Evolutionary conservation across 2,888 invertebrate genomes (phyloP).

Genomic region (Thera obeliscata): DNA sequence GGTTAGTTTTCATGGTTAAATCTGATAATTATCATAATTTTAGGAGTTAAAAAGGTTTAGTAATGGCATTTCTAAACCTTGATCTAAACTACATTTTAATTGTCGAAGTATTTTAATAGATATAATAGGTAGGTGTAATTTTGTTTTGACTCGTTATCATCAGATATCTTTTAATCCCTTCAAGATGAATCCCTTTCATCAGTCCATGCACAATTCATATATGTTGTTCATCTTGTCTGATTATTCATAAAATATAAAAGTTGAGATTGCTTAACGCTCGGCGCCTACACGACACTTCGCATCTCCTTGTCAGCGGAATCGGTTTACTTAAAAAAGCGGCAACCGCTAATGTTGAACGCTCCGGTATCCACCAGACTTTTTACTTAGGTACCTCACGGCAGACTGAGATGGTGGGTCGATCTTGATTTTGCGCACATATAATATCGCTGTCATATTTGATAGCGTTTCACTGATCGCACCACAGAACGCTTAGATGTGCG

Average conservation of each 20-base stretch:
- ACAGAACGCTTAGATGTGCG: too few species aligned
- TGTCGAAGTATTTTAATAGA: too few species aligned
- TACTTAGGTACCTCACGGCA: too few species aligned
- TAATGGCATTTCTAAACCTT: too few species aligned
- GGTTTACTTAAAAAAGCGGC: neutral
- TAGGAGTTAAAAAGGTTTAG: too few species aligned
- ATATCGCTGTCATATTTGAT: too few species aligned
- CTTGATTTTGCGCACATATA: too few species aligned
- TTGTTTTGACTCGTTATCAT: neutral
- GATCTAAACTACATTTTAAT: neutral
- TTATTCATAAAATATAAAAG: slow-evolving; percentile 19
- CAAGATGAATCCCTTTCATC: neutral
- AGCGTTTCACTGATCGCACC: too few species aligned
- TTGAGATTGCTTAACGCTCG: slow-evolving; percentile 6
- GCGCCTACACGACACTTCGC: slow-evolving; percentile 11
- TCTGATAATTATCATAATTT: too few species aligned
- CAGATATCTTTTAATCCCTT: neutral
- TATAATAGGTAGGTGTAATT: too few species aligned
- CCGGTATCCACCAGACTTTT: neutral
- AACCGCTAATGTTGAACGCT: neutral
- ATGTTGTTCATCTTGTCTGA: neutral
- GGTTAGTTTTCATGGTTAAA: too few species aligned
- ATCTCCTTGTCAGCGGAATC: slow-evolving; percentile 24
- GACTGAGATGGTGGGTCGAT: too few species aligned
- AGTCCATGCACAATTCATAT: slow-evolving; percentile 3